These are phyloP conservation scores for Epirrhoe tristata DNA, from an alignment of 2,888 invertebrate species.

Conservation along the genomic window DNA sequence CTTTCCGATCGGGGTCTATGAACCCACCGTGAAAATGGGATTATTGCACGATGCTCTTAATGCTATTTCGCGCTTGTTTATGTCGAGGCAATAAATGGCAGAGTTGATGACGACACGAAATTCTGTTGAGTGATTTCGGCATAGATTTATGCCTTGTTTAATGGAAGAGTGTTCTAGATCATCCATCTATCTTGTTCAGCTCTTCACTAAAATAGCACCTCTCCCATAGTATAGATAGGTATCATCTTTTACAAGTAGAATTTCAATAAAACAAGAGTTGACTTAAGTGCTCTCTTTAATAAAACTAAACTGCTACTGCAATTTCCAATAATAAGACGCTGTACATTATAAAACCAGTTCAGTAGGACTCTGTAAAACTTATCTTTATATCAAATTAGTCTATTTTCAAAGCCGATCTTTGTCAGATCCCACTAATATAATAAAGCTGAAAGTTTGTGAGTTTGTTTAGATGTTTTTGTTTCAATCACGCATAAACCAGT, in stretches of 20 bases:
- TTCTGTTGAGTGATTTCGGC: slow-evolving; percentile 22
- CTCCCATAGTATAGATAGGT: not conserved
- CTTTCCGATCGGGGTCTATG: slow-evolving; percentile 64
- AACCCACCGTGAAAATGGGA: slow-evolving; percentile 80
- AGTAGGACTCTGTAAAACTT: too few species aligned
- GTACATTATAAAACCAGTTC: too few species aligned
- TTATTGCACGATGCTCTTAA: slow-evolving; percentile 75
- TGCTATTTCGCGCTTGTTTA: slow-evolving; percentile 71
- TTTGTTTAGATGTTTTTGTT: too few species aligned
- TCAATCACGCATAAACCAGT: too few species aligned
- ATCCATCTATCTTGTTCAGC: not conserved
- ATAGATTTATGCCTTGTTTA: slow-evolving; percentile 18
- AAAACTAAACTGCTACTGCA: too few species aligned
- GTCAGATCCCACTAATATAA: too few species aligned
- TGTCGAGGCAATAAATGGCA: slow-evolving; percentile 45
- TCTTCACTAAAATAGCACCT: not conserved
- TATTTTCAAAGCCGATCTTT: too few species aligned
- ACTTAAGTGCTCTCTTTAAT: too few species aligned
- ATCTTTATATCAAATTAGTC: too few species aligned
- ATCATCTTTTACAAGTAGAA: not conserved
- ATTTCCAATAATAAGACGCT: too few species aligned
- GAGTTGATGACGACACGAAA: slow-evolving; percentile 33
- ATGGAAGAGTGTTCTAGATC: slow-evolving; percentile 9
- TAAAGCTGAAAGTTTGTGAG: too few species aligned
- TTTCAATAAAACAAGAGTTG: too few species aligned